phyloP scores from a whole-genome alignment of 2,797 vertebrate species.

The Parauchenoglanis punctatus region DNA sequence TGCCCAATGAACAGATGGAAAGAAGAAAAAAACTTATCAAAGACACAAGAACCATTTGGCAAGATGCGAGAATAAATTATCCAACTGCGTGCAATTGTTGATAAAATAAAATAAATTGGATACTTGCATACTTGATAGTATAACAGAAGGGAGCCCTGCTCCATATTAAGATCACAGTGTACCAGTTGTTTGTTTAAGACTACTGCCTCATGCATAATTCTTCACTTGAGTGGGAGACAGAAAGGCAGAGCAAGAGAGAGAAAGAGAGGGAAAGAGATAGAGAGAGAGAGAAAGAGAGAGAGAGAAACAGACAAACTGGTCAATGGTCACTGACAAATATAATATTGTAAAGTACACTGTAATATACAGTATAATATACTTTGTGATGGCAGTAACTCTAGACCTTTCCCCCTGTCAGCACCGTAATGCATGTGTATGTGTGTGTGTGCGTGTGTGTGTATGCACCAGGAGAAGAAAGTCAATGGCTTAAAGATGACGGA shows the following conservation, averaged over 20 bases:
- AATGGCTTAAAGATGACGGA: constrained; percentile 58
- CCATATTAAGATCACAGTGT: neutral
- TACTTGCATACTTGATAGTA: constrained; percentile 4
- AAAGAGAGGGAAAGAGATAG: neutral
- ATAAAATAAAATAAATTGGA: neutral
- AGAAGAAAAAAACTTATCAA: neutral
- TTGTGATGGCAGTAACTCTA: neutral
- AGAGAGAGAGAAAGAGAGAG: neutral
- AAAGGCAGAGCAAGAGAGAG: neutral
- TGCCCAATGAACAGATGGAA: constrained; percentile 7
- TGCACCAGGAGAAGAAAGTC: constrained; percentile 31
- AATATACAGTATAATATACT: neutral
- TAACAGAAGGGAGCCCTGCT: neutral
- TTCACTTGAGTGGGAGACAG: neutral
- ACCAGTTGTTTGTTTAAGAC: neutral
- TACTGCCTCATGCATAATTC: neutral
- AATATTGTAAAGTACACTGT: neutral
- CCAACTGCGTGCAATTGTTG: neutral
- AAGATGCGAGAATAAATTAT: neutral
- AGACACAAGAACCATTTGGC: constrained; percentile 5
- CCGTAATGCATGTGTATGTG: neutral
- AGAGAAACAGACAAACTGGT: neutral
- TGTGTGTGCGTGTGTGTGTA: constrained; percentile 13
- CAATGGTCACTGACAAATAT: neutral
- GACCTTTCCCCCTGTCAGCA: neutral